phyloP scores from a whole-genome alignment of 2,888 invertebrate genomes.

The Stenodema calcarata region DNA sequence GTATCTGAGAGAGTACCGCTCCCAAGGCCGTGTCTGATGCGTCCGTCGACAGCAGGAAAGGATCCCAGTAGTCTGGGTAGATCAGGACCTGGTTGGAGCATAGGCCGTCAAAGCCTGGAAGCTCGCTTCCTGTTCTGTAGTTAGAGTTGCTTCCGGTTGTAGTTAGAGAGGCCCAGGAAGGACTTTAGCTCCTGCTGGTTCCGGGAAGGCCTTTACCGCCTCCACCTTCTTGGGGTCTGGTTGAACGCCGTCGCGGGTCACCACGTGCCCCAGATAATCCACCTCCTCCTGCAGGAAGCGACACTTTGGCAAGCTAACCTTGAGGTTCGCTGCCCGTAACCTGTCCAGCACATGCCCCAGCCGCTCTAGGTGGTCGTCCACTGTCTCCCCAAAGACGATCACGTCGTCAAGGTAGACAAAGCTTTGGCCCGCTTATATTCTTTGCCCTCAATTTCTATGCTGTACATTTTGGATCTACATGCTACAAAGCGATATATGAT shows the following conservation, averaged over 20 bases:
- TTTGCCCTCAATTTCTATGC: too few relatives aligned
- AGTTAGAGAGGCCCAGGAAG: background rate
- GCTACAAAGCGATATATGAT: too few relatives aligned
- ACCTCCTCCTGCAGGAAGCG: background rate
- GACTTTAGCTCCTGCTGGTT: background rate
- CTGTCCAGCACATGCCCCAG: background rate
- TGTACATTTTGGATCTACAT: too few relatives aligned
- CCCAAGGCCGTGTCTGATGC: background rate
- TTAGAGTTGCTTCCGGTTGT: background rate
- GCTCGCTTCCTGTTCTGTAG: background rate
- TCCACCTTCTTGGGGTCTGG: background rate
- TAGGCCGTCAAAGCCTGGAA: background rate
- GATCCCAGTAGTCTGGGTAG: background rate
- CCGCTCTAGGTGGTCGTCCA: background rate
- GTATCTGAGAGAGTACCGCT: background rate
- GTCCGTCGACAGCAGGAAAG: background rate
- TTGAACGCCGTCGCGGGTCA: background rate
- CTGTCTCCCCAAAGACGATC: background rate
- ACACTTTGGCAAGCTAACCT: background rate
- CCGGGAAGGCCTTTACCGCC: background rate
- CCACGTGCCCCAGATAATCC: background rate
- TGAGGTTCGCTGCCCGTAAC: background rate
- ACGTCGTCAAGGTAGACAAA: background rate
- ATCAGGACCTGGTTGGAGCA: background rate
- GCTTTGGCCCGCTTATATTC: too few relatives aligned